These are phyloP conservation scores for Brachymystax lenok DNA, from an alignment of 2,797 vertebrate species.

Conservation along the genomic window DNA sequence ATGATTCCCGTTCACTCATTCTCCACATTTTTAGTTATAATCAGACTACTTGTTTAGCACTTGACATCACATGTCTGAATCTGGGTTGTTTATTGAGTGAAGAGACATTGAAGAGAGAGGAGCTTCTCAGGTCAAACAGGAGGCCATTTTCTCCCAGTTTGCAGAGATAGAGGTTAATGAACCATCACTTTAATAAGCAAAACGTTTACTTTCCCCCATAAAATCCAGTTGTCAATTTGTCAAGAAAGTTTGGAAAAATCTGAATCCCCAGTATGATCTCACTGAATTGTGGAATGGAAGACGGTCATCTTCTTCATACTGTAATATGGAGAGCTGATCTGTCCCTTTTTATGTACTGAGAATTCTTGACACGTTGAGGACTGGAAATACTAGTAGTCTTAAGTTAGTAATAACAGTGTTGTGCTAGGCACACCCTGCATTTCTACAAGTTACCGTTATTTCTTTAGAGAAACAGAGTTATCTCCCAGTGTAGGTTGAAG, in stretches of 20 bases:
- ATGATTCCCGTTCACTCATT: conserved; percentile 25
- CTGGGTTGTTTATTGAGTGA: conserved; percentile 61
- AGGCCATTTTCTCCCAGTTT: not conserved
- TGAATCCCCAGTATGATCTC: not conserved
- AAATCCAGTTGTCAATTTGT: not conserved
- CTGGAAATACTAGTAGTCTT: not conserved
- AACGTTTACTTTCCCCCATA: not conserved
- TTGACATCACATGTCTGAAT: conserved; percentile 74
- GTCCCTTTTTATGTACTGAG: not conserved
- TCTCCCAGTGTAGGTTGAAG: conserved; percentile 2
- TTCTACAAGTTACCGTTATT: not conserved
- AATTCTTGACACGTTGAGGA: not conserved
- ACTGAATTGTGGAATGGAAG: not conserved
- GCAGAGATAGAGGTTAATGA: not conserved
- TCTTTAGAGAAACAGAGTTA: not conserved
- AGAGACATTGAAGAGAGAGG: conserved; percentile 47
- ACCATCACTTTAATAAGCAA: not conserved
- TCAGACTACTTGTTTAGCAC: conserved; percentile 65
- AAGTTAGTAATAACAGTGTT: not conserved
- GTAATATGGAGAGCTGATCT: not conserved
- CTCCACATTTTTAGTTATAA: conserved; percentile 40
- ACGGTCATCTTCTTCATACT: not conserved
- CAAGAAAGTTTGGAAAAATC: not conserved
- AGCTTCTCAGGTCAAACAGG: conserved; percentile 11
- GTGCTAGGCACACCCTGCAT: not conserved